Evolutionary conservation across 2,888 invertebrate genomes (phyloP).

Genomic region (Rhorus exstirpatorius): DNA sequence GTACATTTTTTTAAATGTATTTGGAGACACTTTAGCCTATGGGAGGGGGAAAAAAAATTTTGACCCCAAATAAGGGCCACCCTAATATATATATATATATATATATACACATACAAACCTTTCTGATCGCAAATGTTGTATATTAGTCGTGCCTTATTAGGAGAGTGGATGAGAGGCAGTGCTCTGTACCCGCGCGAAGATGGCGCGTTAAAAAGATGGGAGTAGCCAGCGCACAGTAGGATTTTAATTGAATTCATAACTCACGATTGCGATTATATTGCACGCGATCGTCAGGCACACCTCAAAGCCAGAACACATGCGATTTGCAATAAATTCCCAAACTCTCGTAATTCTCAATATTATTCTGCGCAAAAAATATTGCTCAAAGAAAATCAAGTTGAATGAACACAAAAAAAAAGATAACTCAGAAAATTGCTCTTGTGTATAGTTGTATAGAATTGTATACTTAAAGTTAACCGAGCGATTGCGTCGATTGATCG

Average conservation of each 20-base stretch:
- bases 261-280: conserved; percentile 33
- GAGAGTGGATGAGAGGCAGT: conserved; percentile 21
- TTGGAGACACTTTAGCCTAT: too few species aligned
- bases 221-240: conserved; percentile 43
- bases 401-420: conserved; percentile 9
- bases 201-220: conserved; percentile 45
- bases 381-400: conserved; percentile 24
- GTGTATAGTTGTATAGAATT: too few species aligned
- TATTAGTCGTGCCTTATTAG: conserved; percentile 62
- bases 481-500: conserved; percentile 27
- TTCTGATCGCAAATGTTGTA: conserved; percentile 67
- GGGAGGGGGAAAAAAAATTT: too few species aligned
- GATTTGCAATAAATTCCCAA: conserved; percentile 47
- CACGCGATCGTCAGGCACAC: conserved; percentile 49
- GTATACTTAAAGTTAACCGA: conserved; percentile 47
- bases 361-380: conserved; percentile 33
- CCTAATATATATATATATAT: too few species aligned
- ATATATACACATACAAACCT: conserved; percentile 1
- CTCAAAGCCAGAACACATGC: conserved; percentile 30
- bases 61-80: too few species aligned
- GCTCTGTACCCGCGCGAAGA: background rate
- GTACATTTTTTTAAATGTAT: too few species aligned
- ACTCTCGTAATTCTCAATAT: conserved; percentile 22
- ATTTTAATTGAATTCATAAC: conserved; percentile 67
- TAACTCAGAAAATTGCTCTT: conserved; percentile 33